Evolutionary conservation across 2,888 invertebrate genomes (phyloP), one percentile per base, ranked within the genome.

Genomic region (Tinea pellionella): DNA sequence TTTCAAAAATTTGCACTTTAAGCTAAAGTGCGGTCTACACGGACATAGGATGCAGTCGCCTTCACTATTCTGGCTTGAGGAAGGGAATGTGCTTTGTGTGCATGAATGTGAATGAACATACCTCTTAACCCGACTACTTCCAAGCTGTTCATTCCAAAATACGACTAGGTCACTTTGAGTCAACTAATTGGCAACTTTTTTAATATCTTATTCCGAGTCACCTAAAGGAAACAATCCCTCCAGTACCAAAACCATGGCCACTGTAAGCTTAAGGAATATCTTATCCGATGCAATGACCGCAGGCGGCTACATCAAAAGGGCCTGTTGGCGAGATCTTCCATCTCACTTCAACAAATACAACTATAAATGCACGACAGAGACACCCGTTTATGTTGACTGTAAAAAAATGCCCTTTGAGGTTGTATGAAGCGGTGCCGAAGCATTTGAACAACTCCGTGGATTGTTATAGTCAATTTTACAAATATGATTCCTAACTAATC

Each of bases 261-360:
- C 57, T 12, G 16, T 32, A 64, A 64, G 62, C 69, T 71, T 69
- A 75, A 57, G 59, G 58, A 59, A 78, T 78, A 77, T 72, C 74
- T 78, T 78, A 75, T 71, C 73, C 77, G 72, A 78, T 74, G 76
- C 78, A 74, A 74, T 78, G 80, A 78, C 81, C 76, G 78, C 77
- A 62, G 63, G 74, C 80, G 85, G 83, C 74, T 70, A 77, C 75
- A 74, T 85, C 80, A 85, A 85, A 80, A 77, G 73, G n/a, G 72
- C 62, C 71, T 74, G 72, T 69, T 73, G 72, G 79, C 73, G 73
- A 72, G 77, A 73, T 72, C 61, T 64, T 62, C 30, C 61, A 62
- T 82, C 81, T 63, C 71, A 57, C 56, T 78, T 67, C 47, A 8
- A 47, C 72, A 58, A 62, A 57, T 13, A 8, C 0, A 6, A 60